Percentiles rank a stretch among this genome's conserved stretches.
Conservation (phyloP, 2,888 invertebrate genomes). For the Hymenopus coronatus region DNA sequence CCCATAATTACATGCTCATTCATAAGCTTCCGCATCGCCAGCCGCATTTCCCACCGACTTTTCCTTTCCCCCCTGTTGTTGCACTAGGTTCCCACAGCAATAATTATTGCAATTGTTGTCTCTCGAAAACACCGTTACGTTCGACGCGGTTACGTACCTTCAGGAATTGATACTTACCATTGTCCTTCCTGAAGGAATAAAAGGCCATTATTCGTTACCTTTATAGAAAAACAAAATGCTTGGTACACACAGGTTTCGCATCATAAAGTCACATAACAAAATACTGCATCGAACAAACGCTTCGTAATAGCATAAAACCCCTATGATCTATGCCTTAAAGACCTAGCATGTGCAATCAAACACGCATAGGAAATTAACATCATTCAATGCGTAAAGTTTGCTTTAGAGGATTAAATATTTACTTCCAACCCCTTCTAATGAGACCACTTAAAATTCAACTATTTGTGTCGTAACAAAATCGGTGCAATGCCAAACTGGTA, state of each 20-base stretch:
- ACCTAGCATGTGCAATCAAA: too few species aligned
- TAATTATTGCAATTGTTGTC: neutral
- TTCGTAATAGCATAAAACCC: too few species aligned
- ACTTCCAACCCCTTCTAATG: too few species aligned
- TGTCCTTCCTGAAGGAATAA: neutral
- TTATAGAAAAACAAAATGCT: neutral
- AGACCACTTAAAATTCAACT: too few species aligned
- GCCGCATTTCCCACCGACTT: neutral
- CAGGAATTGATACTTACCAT: neutral
- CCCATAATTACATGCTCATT: neutral
- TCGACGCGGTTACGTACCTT: neutral
- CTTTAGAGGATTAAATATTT: too few species aligned
- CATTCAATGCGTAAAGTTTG: too few species aligned
- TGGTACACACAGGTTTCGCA: too few species aligned
- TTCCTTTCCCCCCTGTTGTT: neutral
- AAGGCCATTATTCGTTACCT: neutral
- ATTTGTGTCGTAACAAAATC: too few species aligned
- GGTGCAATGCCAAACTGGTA: neutral
- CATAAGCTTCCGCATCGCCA: neutral
- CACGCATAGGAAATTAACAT: too few species aligned
- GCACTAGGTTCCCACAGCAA: neutral
- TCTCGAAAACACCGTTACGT: neutral
- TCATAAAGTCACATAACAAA: too few species aligned
- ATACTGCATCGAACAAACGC: too few species aligned
- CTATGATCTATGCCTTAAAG: too few species aligned